These are phyloP conservation scores for Oncopodura yosiiana DNA, from an alignment of 1,140 invertebrate species.

Conservation along the genomic window DNA sequence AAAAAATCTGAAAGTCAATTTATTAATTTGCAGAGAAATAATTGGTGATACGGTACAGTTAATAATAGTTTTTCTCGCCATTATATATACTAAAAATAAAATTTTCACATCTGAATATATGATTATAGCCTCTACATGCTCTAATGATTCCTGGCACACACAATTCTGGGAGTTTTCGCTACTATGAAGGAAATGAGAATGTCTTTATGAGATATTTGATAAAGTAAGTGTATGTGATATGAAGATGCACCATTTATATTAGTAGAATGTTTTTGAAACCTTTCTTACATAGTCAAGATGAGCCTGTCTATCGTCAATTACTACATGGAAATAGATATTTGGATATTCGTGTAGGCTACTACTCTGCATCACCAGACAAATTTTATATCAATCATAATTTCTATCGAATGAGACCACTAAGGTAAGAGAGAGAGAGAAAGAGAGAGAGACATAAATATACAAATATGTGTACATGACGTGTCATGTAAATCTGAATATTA, in stretches of 20 bases:
- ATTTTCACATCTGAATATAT: too few species aligned
- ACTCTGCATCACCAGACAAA: constrained; percentile 36
- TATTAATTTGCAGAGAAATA: constrained; percentile 39
- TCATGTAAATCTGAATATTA: too few species aligned
- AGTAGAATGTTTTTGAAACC: neutral
- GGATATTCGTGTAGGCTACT: constrained; percentile 60
- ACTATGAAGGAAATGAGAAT: constrained; percentile 23
- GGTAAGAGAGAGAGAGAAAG: too few species aligned
- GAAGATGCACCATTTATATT: neutral
- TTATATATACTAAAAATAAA: too few species aligned
- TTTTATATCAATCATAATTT: constrained; percentile 38
- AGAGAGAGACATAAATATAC: too few species aligned
- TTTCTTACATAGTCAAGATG: constrained; percentile 54
- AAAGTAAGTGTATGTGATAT: constrained; percentile 16
- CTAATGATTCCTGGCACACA: constrained; percentile 59
- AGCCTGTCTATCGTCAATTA: constrained; percentile 64
- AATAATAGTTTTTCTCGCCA: too few species aligned
- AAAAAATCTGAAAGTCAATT: neutral
- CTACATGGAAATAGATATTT: constrained; percentile 68
- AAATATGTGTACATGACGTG: too few species aligned
- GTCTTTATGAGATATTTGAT: constrained; percentile 32
- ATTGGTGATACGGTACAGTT: constrained; percentile 47
- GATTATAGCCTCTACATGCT: constrained; percentile 47
- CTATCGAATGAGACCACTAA: constrained; percentile 35
- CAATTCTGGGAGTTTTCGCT: constrained; percentile 51